A percentile compares a stretch with the other conserved stretches of the same genome.
Conservation (phyloP, 2,888 invertebrate genomes). For the Nymphalis polychloros region DNA sequence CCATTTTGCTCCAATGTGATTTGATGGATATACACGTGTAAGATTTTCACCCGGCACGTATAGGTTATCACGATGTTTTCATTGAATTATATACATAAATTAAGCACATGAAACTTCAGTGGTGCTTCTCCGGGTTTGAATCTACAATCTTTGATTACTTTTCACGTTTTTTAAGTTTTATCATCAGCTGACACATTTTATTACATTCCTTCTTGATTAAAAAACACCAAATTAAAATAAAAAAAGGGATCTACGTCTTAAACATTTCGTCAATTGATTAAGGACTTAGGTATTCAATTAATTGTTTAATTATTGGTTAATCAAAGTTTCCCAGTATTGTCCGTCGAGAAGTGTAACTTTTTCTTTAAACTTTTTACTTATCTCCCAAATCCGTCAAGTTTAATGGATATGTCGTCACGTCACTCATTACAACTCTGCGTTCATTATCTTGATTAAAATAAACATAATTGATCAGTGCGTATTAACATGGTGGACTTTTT, state of each 20-base stretch:
- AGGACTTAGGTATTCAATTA: constrained; percentile 4
- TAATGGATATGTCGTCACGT: constrained; percentile 26
- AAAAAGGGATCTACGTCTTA: constrained; percentile 5
- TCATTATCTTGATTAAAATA: constrained; percentile 21
- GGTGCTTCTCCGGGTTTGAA: too few relatives aligned
- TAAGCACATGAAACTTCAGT: too few relatives aligned
- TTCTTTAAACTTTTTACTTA: constrained; percentile 8
- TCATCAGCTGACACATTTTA: too few relatives aligned
- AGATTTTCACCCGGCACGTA: too few relatives aligned
- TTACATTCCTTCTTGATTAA: too few relatives aligned
- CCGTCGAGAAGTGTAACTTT: background rate
- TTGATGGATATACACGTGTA: too few relatives aligned
- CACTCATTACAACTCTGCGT: constrained; percentile 23
- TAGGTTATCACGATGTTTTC: too few relatives aligned
- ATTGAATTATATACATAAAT: too few relatives aligned
- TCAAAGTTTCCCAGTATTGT: constrained; percentile 14
- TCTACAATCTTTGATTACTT: too few relatives aligned
- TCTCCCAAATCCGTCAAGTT: constrained; percentile 12
- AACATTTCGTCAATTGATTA: constrained; percentile 26
- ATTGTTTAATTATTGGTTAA: constrained; percentile 25
- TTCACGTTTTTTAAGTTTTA: too few relatives aligned
- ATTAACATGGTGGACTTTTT: background rate
- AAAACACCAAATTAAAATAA: too few relatives aligned
- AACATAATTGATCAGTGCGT: constrained; percentile 20
- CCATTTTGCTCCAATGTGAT: too few relatives aligned